Evolutionary conservation across 30 jellyfish, hydroid and myxozoan species (phyloP).

Genomic region (Euphysa ruthae): DNA sequence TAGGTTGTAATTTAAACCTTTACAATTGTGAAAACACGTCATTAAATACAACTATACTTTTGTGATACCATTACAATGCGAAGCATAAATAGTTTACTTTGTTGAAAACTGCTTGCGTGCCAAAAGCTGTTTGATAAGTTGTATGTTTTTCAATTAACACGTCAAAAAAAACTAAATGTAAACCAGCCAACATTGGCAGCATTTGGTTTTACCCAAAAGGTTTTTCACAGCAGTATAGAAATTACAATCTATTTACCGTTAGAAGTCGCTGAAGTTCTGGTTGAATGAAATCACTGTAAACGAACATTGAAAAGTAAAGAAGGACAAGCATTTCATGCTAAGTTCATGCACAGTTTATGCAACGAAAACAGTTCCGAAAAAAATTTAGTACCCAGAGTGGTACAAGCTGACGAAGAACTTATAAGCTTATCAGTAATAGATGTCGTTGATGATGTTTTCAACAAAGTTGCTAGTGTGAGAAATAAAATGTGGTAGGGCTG

Average conservation of each 20-base stretch:
- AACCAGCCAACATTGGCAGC: constrained; percentile 17
- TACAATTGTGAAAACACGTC: no score
- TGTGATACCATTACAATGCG: no score
- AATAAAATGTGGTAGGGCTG: neutral
- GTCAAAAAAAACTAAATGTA: neutral
- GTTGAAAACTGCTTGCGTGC: no score
- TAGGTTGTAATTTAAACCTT: no score
- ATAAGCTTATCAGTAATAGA: constrained; percentile 1
- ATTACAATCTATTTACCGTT: neutral
- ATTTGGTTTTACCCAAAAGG: constrained; percentile 5
- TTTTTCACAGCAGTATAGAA: neutral
- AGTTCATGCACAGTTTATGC: no score
- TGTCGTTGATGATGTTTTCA: neutral
- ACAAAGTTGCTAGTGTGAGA: neutral
- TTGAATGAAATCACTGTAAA: neutral
- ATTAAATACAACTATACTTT: no score
- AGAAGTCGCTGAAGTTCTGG: neutral
- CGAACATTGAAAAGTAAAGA: neutral
- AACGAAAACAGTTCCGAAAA: neutral
- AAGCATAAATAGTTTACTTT: no score
- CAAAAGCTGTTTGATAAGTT: no score
- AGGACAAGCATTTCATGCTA: neutral
- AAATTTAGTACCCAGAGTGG: neutral
- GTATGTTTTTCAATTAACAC: no score
- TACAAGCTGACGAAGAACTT: neutral